A percentile compares a stretch with the other conserved stretches of the same genome.
phyloP scores from a whole-genome alignment of 23 tunicate genomes.

The Oikopleura albicans region DNA sequence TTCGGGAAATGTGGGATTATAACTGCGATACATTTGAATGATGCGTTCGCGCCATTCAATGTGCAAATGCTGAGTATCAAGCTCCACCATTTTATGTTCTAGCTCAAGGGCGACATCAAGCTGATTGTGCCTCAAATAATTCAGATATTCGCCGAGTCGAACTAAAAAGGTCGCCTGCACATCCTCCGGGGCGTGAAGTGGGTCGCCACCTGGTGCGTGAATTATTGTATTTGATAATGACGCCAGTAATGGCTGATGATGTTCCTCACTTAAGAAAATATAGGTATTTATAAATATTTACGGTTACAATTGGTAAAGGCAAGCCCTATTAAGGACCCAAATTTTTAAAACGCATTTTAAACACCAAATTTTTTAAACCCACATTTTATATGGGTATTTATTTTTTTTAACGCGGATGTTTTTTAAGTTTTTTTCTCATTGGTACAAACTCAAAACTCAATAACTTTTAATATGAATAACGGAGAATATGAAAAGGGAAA shows the following conservation, averaged over 20 bases:
- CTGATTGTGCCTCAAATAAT: background rate
- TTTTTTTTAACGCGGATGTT: no score
- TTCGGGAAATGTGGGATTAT: background rate
- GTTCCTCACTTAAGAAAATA: background rate
- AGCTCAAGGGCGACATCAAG: background rate
- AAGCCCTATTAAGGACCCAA: no score
- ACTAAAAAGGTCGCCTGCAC: background rate
- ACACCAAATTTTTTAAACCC: no score
- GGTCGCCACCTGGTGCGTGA: slow-evolving; percentile 3
- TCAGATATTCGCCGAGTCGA: background rate
- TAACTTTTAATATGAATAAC: no score
- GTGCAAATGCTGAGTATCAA: background rate
- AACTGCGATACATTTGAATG: background rate
- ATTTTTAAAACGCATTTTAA: no score
- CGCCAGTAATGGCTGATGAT: background rate
- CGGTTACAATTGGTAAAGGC: no score
- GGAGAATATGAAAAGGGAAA: no score
- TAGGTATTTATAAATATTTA: no score
- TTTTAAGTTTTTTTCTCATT: no score
- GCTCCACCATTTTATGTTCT: background rate
- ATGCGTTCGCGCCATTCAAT: background rate
- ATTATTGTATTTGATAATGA: background rate
- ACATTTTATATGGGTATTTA: no score
- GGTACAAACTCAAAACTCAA: no score
- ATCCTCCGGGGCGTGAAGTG: background rate